Evolutionary conservation across 1,140 invertebrate genomes (phyloP).

Genomic region (Pogonomyrmex barbatus): DNA sequence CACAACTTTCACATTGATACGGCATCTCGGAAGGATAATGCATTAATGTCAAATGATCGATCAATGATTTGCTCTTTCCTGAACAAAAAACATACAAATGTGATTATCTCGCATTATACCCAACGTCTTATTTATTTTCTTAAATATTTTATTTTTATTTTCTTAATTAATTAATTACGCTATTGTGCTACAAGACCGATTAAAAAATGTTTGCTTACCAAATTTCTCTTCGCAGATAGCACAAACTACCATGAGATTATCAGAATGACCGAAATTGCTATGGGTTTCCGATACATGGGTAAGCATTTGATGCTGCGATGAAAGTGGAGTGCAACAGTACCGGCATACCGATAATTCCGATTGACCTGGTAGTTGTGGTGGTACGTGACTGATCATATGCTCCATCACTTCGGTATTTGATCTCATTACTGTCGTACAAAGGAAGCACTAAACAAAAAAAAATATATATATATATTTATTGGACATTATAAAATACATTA

Average conservation of each 20-base stretch:
- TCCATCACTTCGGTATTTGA: constrained; percentile 88
- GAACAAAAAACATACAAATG: constrained; percentile 24
- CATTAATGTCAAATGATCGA: constrained; percentile 91
- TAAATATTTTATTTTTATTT: not conserved
- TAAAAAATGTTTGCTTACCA: constrained; percentile 68
- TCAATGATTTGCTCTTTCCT: constrained; percentile 86
- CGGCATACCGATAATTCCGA: constrained; percentile 81
- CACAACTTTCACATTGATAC: constrained; percentile 91
- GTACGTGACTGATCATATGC: constrained; percentile 90
- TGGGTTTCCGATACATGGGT: constrained; percentile 83
- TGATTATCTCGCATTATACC: not conserved
- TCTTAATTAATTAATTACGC: too few species aligned
- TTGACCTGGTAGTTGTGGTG: constrained; percentile 82
- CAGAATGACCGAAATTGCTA: constrained; percentile 82
- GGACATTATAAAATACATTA: not conserved
- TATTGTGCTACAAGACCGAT: not conserved
- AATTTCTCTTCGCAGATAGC: constrained; percentile 90
- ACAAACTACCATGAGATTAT: constrained; percentile 87
- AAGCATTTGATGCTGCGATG: constrained; percentile 82
- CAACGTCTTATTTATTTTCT: constrained; percentile 1
- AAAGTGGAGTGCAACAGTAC: constrained; percentile 84
- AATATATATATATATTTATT: constrained; percentile 36
- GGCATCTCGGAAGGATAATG: constrained; percentile 93
- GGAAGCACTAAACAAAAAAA: constrained; percentile 88
- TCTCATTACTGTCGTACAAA: constrained; percentile 87